phyloP scores from a whole-genome alignment of 2,797 vertebrate species.

The Megaceryle alcyon region DNA sequence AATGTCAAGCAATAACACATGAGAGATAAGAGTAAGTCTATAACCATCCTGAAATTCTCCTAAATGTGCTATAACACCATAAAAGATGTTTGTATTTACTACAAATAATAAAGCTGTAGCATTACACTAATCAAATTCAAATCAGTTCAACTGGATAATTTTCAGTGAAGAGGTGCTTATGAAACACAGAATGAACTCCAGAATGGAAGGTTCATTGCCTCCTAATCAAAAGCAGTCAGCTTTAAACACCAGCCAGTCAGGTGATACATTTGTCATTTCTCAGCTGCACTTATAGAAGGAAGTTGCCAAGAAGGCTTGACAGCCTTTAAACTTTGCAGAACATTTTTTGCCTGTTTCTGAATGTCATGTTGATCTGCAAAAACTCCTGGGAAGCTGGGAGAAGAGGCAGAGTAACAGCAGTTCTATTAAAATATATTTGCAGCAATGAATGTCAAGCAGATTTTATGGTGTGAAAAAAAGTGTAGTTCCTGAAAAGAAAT shows the following conservation, averaged over 20 bases:
- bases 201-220: slow-evolving; percentile 53
- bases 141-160: slow-evolving; percentile 41
- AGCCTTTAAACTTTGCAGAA: slow-evolving; percentile 47
- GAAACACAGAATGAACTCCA: slow-evolving; percentile 59
- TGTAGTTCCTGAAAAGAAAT: slow-evolving; percentile 27
- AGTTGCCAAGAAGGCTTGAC: slow-evolving; percentile 49
- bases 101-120: slow-evolving; percentile 53
- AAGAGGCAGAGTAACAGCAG: not conserved
- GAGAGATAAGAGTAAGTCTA: slow-evolving; percentile 44
- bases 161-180: slow-evolving; percentile 56
- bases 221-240: slow-evolving; percentile 60
- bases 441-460: slow-evolving; percentile 8
- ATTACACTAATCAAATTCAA: slow-evolving; percentile 62
- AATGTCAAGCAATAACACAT: slow-evolving; percentile 8
- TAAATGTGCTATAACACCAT: not conserved
- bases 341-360: slow-evolving; percentile 44
- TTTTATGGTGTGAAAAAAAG: slow-evolving; percentile 13
- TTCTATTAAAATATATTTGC: slow-evolving; percentile 45
- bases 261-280: slow-evolving; percentile 64
- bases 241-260: slow-evolving; percentile 58
- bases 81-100: slow-evolving; percentile 46
- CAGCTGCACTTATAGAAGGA: slow-evolving; percentile 12
- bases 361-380: not conserved
- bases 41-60: slow-evolving; percentile 24
- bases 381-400: not conserved